Conservation (phyloP, 2,113 vertebrate species). For the Peromyscus polionotus region DNA sequence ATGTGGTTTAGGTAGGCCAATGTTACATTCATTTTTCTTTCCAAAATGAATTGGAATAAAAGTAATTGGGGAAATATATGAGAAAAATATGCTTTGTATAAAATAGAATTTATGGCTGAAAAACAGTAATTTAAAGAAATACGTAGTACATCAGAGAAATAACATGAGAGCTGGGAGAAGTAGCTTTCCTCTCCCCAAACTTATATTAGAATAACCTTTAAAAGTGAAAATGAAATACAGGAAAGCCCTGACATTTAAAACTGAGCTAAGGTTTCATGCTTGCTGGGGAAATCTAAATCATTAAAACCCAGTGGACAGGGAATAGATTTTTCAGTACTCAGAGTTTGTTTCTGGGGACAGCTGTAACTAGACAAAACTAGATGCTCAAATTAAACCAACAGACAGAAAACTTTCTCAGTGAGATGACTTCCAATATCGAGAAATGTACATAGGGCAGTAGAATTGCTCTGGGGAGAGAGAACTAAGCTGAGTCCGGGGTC, state of each 20-base stretch:
- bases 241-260: constrained; percentile 79
- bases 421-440: background rate
- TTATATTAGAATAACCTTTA: constrained; percentile 75
- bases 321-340: constrained; percentile 51
- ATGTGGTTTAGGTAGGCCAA: background rate
- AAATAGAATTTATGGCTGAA: background rate
- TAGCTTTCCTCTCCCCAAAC: background rate
- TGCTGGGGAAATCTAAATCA: constrained; percentile 65
- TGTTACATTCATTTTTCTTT: background rate
- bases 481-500: background rate
- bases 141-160: background rate
- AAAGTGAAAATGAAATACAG: constrained; percentile 75
- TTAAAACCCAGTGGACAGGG: constrained; percentile 64
- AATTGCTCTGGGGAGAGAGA: background rate
- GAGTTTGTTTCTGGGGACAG: constrained; percentile 48
- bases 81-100: constrained; percentile 49
- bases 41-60: constrained; percentile 48
- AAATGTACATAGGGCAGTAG: background rate
- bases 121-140: constrained; percentile 5
- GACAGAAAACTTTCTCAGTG: background rate
- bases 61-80: background rate
- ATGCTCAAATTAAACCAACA: constrained; percentile 41
- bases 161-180: background rate
- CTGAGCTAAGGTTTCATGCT: constrained; percentile 40
- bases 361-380: background rate